Percentiles rank a stretch among this genome's conserved stretches.
These are phyloP conservation scores for Diplosoma virens DNA, from an alignment of 23 tunicate genomes.

Conservation along the genomic window DNA sequence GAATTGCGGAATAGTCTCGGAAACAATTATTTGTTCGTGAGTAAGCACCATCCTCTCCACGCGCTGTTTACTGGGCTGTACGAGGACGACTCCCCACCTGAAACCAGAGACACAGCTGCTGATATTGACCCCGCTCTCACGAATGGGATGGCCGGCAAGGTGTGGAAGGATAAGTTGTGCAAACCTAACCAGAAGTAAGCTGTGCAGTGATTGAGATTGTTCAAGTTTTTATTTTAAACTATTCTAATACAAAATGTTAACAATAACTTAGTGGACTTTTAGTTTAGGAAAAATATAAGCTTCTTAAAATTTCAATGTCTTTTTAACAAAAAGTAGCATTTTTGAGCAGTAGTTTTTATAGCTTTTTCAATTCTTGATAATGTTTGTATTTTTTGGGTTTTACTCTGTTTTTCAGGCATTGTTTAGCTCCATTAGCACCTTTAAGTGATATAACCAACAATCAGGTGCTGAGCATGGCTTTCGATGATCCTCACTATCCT, in stretches of 20 bases:
- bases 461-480: slow-evolving; percentile 67
- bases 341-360: neutral
- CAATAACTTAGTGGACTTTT: too few relatives aligned
- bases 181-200: slow-evolving; percentile 43
- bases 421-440: slow-evolving; percentile 30
- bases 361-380: neutral
- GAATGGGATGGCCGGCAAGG: slow-evolving; percentile 86
- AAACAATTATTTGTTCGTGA: slow-evolving; percentile 70
- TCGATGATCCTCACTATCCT: slow-evolving; percentile 82
- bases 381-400: slow-evolving; percentile 19
- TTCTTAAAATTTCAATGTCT: too few relatives aligned
- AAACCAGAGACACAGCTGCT: slow-evolving; percentile 33
- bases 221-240: neutral
- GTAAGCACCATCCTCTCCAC: slow-evolving; percentile 70
- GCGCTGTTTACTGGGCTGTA: slow-evolving; percentile 57
- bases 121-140: slow-evolving; percentile 72
- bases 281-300: neutral
- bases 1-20: slow-evolving; percentile 79
- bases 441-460: slow-evolving; percentile 41
- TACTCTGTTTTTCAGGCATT: slow-evolving; percentile 35
- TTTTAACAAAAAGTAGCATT: neutral
- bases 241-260: neutral
- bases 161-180: slow-evolving; percentile 77
- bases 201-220: neutral
- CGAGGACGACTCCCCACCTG: slow-evolving; percentile 48